Conservation (phyloP, 2,797 vertebrate species). For the Neosilurus mollespiculum region DNA sequence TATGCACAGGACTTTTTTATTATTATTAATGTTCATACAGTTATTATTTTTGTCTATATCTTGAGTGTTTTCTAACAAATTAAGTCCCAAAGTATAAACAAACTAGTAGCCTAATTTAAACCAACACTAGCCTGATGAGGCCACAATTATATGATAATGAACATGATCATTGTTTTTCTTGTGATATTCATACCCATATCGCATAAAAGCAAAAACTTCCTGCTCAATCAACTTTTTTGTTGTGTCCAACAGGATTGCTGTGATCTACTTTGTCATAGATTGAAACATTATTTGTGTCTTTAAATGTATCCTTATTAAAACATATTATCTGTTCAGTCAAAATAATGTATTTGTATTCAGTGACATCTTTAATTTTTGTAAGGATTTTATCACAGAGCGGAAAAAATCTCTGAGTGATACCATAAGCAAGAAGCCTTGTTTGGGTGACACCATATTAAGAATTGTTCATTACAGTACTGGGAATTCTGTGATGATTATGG, state of each 20-base stretch:
- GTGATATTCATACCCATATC: background rate
- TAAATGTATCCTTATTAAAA: background rate
- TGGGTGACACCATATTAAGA: background rate
- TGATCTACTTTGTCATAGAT: background rate
- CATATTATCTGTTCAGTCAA: background rate
- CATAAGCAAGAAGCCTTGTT: background rate
- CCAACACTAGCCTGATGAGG: background rate
- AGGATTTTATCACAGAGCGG: background rate
- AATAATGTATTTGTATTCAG: background rate
- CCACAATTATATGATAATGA: background rate
- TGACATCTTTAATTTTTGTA: background rate
- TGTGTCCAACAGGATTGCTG: background rate
- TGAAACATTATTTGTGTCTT: background rate
- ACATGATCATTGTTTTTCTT: background rate
- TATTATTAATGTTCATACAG: background rate
- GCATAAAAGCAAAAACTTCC: background rate
- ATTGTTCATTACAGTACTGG: slow-evolving; percentile 1
- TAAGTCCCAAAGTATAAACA: background rate
- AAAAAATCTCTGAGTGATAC: background rate
- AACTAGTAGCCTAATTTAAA: background rate
- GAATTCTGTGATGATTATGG: slow-evolving; percentile 12
- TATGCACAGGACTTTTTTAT: too few relatives aligned
- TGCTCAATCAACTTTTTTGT: background rate
- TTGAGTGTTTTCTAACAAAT: background rate
- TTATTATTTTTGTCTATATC: background rate